Evolutionary conservation across 2,888 invertebrate species (phyloP), one percentile per base, ranked within the genome.

Genomic region (Copidosoma aretas): DNA sequence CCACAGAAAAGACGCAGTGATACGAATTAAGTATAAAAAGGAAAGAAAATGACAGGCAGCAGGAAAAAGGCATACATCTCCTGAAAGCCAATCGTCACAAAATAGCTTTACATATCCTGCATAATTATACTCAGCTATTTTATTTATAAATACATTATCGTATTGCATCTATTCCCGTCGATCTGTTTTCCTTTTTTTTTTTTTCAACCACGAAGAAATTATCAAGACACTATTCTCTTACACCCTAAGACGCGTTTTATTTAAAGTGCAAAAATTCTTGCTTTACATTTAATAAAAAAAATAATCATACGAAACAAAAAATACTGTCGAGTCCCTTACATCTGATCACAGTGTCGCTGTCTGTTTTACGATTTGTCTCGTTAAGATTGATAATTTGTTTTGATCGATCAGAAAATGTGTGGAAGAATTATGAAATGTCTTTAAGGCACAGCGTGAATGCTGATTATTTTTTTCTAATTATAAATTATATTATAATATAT

Each of bases 311-410:
- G 62, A 69, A 64, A 69, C 59, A 62, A 68, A 68, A 72, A 72
- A 72, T 72, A 72, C 72, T 72, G 72, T 70, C 63, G 63, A 72
- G 70, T 70, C 68, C 66, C 70, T 68, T 66, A 64, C 46, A 70
- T 72, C 70, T 70, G 70, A 72, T 72, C 72, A 72, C 72, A 72
- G 72, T 70, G 57, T 72, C 68, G 72, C 70, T 68, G 70, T 72
- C 70, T 63, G 71, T 67, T 66, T 61, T 68, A 68, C 68, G 65
- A 71, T 69, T 69, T 57, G 53, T 69, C 68, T 71, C 68, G 60
- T 53, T 46, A 46, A 60, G 66, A 57, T 66, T 60, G 65, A 70
- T 15, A 46, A 72, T 67, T 72, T n/a, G n/a, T n/a, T n/a, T 67
- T 61, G 67, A 70, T 65, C 67, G 70, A 41, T 66, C 53, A 53